phyloP scores from a whole-genome alignment of 2,797 vertebrate genomes.

The Remorina albescens region DNA sequence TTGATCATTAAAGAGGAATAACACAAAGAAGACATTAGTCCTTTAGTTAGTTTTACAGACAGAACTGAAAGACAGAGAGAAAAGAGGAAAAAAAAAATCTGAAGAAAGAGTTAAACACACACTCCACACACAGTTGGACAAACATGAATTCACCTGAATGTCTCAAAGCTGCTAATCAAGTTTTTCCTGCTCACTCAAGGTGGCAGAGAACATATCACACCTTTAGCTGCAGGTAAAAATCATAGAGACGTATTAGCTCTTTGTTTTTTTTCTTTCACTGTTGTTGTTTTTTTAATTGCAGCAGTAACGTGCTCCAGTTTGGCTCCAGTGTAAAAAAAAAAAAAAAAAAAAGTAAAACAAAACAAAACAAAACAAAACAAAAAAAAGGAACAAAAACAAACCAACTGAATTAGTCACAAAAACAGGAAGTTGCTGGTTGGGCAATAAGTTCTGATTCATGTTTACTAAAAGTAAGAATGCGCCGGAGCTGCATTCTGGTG shows the following conservation, averaged over 20 bases:
- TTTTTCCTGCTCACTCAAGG: slow-evolving; percentile 75
- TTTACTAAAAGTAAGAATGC: slow-evolving; percentile 65
- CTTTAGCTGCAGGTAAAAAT: slow-evolving; percentile 14
- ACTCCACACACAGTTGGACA: slow-evolving; percentile 38
- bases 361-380: too few species aligned
- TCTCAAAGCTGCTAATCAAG: slow-evolving; percentile 62
- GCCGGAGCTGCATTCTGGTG: slow-evolving; percentile 66
- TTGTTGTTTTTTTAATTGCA: slow-evolving; percentile 11
- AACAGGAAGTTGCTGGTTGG: slow-evolving; percentile 42
- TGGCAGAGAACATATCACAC: slow-evolving; percentile 41
- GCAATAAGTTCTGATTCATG: slow-evolving; percentile 34
- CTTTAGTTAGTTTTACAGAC: too few species aligned
- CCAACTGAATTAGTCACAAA: slow-evolving; percentile 26
- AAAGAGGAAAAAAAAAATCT: too few species aligned
- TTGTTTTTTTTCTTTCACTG: background rate
- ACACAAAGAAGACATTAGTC: too few species aligned
- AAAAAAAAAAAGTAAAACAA: too few species aligned
- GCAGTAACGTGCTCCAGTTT: background rate
- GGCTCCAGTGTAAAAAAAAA: background rate
- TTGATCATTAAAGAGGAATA: background rate
- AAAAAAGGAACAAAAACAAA: too few species aligned
- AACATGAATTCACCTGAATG: slow-evolving; percentile 35
- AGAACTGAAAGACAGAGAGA: background rate
- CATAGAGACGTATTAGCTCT: background rate
- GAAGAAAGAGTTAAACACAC: slow-evolving; percentile 46